phyloP scores from a whole-genome alignment of 2,113 vertebrate genomes.

The Rutilus rutilus region DNA sequence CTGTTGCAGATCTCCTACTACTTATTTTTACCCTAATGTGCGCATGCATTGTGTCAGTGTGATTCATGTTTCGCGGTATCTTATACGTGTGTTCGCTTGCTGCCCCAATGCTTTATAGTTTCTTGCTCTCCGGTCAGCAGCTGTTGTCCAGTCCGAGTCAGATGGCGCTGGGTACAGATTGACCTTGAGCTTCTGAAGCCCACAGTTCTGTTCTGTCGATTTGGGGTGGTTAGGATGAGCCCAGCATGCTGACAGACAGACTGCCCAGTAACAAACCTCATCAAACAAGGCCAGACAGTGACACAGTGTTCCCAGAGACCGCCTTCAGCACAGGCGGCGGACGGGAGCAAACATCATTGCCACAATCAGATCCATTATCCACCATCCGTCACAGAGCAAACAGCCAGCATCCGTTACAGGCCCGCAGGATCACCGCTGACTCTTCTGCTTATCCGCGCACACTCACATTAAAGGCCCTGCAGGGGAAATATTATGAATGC shows the following conservation, averaged over 20 bases:
- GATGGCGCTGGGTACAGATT: constrained; percentile 31
- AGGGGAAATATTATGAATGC: constrained; percentile 41
- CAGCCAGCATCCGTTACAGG: constrained; percentile 37
- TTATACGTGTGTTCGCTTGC: background rate
- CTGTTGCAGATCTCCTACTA: background rate
- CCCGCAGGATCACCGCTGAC: constrained; percentile 26
- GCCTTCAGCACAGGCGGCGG: background rate
- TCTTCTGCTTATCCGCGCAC: constrained; percentile 2
- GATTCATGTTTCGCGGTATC: background rate
- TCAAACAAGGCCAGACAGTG: constrained; percentile 4
- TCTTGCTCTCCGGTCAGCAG: constrained; percentile 43
- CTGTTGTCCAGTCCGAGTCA: constrained; percentile 39
- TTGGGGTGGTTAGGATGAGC: constrained; percentile 24
- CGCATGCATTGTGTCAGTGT: constrained; percentile 8
- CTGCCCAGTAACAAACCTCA: constrained; percentile 31
- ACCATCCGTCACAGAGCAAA: constrained; percentile 41
- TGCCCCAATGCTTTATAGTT: background rate
- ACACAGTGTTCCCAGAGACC: constrained; percentile 27
- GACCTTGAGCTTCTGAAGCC: constrained; percentile 54
- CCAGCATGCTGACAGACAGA: constrained; percentile 28
- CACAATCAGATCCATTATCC: constrained; percentile 43
- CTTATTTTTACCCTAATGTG: background rate
- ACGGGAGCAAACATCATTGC: background rate
- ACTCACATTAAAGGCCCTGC: constrained; percentile 16
- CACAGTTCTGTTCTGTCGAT: constrained; percentile 40